phyloP scores from a whole-genome alignment of 1,140 invertebrate species.

The Heliconius himera region DNA sequence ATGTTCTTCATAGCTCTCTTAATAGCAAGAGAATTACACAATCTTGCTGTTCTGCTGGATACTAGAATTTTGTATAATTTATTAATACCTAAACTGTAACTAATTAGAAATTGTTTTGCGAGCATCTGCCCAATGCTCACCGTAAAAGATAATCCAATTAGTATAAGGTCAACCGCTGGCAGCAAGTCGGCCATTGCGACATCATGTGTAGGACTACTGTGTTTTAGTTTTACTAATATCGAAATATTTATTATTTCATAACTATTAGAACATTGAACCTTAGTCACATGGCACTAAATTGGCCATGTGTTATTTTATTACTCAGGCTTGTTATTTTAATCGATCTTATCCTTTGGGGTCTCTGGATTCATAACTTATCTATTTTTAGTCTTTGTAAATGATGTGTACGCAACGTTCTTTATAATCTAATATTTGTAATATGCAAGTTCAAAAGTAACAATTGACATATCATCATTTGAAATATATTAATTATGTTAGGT shows the following conservation, averaged over 20 bases:
- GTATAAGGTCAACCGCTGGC: conserved; percentile 64
- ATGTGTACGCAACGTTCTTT: not conserved
- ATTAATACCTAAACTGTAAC: not conserved
- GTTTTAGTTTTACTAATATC: conserved; percentile 40
- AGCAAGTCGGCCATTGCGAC: conserved; percentile 50
- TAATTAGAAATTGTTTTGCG: conserved; percentile 62
- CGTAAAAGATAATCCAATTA: conserved; percentile 64
- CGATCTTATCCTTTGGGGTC: not conserved
- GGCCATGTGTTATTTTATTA: conserved; percentile 39
- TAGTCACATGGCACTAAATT: conserved; percentile 46
- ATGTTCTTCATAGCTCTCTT: conserved; percentile 36
- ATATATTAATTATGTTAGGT: no score
- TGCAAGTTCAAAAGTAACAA: not conserved
- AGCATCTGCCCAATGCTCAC: conserved; percentile 68
- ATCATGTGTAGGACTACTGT: conserved; percentile 49
- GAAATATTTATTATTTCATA: conserved; percentile 33
- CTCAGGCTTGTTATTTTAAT: not conserved
- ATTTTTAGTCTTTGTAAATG: not conserved
- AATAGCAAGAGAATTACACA: conserved; percentile 42
- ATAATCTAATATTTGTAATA: not conserved
- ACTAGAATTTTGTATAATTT: conserved; percentile 39
- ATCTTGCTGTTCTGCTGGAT: conserved; percentile 30
- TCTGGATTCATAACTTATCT: not conserved
- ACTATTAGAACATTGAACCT: conserved; percentile 46
- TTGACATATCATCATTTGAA: not conserved